Conservation (phyloP, 64 coral and sea anemone genomes). For the Porites lutea region DNA sequence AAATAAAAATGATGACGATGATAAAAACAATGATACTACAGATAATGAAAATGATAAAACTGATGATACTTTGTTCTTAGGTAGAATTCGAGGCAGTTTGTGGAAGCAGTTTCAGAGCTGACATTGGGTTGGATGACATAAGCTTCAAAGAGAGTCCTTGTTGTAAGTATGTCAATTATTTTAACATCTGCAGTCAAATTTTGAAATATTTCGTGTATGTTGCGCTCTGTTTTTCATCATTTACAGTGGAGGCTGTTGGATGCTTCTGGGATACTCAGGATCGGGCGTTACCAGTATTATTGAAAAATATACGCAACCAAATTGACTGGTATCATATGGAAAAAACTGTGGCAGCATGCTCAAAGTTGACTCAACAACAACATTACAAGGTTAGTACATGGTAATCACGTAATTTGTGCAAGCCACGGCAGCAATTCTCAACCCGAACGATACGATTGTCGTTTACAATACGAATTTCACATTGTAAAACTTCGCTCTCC, state of each 20-base stretch:
- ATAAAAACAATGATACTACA: too few relatives aligned
- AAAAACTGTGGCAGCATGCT: conserved; percentile 43
- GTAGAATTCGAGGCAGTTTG: conserved; percentile 74
- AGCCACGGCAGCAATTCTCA: too few relatives aligned
- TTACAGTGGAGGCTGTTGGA: conserved; percentile 57
- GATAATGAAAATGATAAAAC: too few relatives aligned
- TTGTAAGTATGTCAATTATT: not conserved
- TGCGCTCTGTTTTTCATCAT: not conserved
- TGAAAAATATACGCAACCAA: conserved; percentile 35
- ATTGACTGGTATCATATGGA: conserved; percentile 80
- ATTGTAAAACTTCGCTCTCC: too few relatives aligned
- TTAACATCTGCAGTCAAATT: too few relatives aligned
- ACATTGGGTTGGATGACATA: conserved; percentile 81
- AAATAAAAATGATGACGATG: too few relatives aligned
- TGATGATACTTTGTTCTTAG: not conserved
- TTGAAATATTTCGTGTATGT: too few relatives aligned
- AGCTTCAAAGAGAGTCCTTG: conserved; percentile 74
- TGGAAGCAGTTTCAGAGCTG: conserved; percentile 60
- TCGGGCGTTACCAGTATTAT: conserved; percentile 40
- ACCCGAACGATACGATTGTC: too few relatives aligned
- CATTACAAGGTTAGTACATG: conserved; percentile 46
- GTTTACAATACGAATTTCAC: too few relatives aligned
- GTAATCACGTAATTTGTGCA: not conserved
- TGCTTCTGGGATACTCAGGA: conserved; percentile 27
- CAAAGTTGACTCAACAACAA: conserved; percentile 28